Evolutionary conservation across 2,113 vertebrate species (phyloP).

Genomic region (Etheostoma spectabile): DNA sequence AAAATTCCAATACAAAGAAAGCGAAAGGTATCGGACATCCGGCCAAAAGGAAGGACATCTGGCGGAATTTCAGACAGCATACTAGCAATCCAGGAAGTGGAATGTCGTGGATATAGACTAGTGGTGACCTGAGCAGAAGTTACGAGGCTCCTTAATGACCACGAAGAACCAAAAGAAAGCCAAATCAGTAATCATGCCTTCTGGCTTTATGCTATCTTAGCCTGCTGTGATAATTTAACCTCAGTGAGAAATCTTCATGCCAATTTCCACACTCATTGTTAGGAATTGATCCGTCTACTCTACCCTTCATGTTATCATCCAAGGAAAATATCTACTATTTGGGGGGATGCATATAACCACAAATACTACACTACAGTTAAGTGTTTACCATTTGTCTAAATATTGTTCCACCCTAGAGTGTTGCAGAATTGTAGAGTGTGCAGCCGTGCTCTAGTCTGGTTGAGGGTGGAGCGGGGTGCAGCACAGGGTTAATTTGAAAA

Average conservation of each 20-base stretch:
- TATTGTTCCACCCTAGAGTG: neutral
- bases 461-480: constrained; percentile 31
- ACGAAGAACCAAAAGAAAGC: neutral
- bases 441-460: constrained; percentile 38
- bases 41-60: too few relatives aligned
- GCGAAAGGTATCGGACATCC: too few relatives aligned
- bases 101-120: too few relatives aligned
- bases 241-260: neutral
- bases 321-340: neutral
- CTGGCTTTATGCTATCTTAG: neutral
- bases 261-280: neutral
- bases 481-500: constrained; percentile 73
- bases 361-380: neutral
- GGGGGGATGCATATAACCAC: too few relatives aligned
- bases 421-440: constrained; percentile 15
- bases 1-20: too few relatives aligned
- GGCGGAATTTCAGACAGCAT: too few relatives aligned
- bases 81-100: too few relatives aligned
- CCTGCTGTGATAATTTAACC: neutral
- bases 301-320: neutral
- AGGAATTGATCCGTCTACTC: neutral
- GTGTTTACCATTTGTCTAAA: constrained; percentile 6
- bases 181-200: neutral
- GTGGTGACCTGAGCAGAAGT: neutral
- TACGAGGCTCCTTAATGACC: too few relatives aligned